Conservation (phyloP, 2,797 vertebrate species). For the Netta rufina region DNA sequence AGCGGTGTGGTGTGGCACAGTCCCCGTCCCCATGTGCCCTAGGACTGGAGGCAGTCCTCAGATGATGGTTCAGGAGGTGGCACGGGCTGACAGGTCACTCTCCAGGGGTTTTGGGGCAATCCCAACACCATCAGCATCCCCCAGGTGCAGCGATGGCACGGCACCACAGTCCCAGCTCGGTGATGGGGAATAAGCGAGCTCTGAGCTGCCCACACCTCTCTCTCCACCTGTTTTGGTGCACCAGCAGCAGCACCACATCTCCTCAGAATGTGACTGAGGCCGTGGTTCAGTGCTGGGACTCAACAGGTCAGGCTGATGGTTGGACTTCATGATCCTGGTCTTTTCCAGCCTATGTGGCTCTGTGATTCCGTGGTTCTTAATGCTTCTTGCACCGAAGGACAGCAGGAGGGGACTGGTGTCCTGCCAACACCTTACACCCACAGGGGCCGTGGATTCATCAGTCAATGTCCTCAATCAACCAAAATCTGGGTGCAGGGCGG, state of each 20-base stretch:
- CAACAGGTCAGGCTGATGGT: background rate
- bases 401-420: accelerated
- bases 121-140: too few relatives aligned
- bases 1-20: accelerated
- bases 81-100: background rate
- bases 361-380: background rate
- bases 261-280: background rate
- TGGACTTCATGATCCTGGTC: background rate
- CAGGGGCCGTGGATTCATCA: background rate
- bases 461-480: background rate
- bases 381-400: accelerated
- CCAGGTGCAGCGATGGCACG: accelerated
- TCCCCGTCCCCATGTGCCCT: background rate
- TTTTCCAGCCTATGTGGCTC: background rate
- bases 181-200: background rate
- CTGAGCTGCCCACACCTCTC: background rate
- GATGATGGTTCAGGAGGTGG: background rate
- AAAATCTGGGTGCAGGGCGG: background rate
- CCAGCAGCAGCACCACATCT: accelerated
- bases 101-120: background rate
- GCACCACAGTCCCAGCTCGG: background rate
- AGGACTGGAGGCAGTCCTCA: background rate
- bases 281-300: too few relatives aligned
- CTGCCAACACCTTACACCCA: background rate
- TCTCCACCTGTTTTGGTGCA: background rate